phyloP scores from a whole-genome alignment of 2,888 invertebrate genomes.

The Rutpela maculata region DNA sequence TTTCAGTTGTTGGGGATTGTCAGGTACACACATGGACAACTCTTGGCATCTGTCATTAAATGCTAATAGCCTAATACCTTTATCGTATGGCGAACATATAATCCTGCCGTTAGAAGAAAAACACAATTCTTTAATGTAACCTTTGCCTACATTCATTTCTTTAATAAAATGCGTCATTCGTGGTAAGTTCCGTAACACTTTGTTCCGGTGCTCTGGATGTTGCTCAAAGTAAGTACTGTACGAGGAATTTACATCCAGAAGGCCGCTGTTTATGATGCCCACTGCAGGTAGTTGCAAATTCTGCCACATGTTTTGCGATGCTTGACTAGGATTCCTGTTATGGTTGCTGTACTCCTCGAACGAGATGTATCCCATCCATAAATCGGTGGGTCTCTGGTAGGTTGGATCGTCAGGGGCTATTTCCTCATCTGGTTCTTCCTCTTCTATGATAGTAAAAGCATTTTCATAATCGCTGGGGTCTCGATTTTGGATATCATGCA shows the following conservation, averaged over 20 bases:
- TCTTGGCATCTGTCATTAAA: conserved; percentile 88
- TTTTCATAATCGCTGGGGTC: conserved; percentile 73
- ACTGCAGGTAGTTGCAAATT: conserved; percentile 63
- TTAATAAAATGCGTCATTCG: conserved; percentile 89
- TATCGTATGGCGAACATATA: conserved; percentile 92
- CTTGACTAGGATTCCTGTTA: conserved; percentile 56
- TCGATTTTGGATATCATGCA: conserved; percentile 92
- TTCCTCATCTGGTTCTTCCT: conserved; percentile 56
- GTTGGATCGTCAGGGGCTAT: conserved; percentile 49
- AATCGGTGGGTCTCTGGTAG: conserved; percentile 67
- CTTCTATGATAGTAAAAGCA: conserved; percentile 64
- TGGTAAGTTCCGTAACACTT: conserved; percentile 83
- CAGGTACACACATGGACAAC: conserved; percentile 81
- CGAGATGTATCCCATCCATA: conserved; percentile 72
- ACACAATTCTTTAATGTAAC: conserved; percentile 94
- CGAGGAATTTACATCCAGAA: conserved; percentile 64
- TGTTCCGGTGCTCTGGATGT: conserved; percentile 68
- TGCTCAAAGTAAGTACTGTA: conserved; percentile 66
- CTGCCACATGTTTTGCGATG: conserved; percentile 54
- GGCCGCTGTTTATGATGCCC: conserved; percentile 70
- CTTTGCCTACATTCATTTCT: conserved; percentile 92
- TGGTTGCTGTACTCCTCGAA: conserved; percentile 65
- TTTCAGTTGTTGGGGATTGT: conserved; percentile 75
- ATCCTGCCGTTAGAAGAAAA: conserved; percentile 93
- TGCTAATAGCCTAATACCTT: conserved; percentile 89